Conservation (phyloP, 2,888 invertebrate genomes). For the Tenthredo mesomela region DNA sequence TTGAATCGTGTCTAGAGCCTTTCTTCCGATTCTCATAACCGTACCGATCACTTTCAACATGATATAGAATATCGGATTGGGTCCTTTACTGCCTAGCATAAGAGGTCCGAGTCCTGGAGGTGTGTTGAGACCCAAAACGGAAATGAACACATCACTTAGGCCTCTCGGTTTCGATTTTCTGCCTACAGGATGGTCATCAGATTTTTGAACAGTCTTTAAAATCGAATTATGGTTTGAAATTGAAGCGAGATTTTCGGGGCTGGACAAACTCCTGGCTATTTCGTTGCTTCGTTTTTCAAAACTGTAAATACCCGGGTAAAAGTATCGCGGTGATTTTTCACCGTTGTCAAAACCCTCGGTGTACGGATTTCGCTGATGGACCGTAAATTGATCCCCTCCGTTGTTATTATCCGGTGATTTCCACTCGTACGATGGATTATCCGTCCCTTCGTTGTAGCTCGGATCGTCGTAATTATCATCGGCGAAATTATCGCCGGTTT, state of each 20-base stretch:
- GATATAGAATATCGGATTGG: slow-evolving; percentile 36
- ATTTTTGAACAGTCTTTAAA: background rate
- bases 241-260: background rate
- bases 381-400: background rate
- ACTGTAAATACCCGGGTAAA: background rate
- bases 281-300: background rate
- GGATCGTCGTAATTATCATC: background rate
- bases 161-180: background rate
- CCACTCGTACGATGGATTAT: background rate
- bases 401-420: slow-evolving; percentile 1
- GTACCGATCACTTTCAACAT: slow-evolving; percentile 57
- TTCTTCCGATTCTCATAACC: slow-evolving; percentile 56
- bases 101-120: slow-evolving; percentile 23
- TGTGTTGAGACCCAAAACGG: slow-evolving; percentile 6
- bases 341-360: background rate
- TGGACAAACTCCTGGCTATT: background rate
- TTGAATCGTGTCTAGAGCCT: slow-evolving; percentile 57
- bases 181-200: background rate
- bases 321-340: background rate
- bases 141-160: slow-evolving; percentile 10
- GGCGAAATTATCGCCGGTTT: background rate
- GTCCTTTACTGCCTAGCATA: background rate
- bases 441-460: background rate
- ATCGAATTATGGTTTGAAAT: background rate
- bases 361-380: background rate